phyloP scores from a whole-genome alignment of 2,113 vertebrate species.

The Notothenia coriiceps region DNA sequence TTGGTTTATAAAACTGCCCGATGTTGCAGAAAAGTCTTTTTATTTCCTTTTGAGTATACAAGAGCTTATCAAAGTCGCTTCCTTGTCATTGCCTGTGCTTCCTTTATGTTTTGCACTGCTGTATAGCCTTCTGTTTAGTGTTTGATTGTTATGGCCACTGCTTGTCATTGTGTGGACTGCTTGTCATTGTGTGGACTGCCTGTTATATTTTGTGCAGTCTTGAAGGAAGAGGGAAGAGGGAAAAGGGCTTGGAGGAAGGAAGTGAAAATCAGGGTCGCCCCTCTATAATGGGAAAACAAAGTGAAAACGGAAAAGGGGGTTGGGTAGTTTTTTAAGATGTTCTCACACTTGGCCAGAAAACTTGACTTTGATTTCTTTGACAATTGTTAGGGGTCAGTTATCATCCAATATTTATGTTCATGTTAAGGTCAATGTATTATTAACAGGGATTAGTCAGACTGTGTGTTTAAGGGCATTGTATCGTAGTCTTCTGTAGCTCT shows the following conservation, averaged over 20 bases:
- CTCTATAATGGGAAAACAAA: slow-evolving; percentile 51
- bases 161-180: slow-evolving; percentile 48
- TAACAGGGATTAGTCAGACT: no score
- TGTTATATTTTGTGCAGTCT: slow-evolving; percentile 37
- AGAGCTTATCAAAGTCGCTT: not conserved
- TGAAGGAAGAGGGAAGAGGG: slow-evolving; percentile 58
- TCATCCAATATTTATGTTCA: slow-evolving; percentile 17
- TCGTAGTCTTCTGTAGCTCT: not conserved
- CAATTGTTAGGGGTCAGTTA: not conserved
- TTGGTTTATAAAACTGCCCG: not conserved
- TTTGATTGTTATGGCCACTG: slow-evolving; percentile 26
- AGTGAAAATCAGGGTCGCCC: slow-evolving; percentile 31
- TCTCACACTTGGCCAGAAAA: slow-evolving; percentile 8
- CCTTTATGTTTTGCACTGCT: not conserved
- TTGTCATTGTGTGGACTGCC: slow-evolving; percentile 44
- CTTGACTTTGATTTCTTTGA: slow-evolving; percentile 22
- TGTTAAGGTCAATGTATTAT: not conserved
- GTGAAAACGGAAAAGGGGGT: slow-evolving; percentile 6
- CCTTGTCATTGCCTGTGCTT: slow-evolving; percentile 3
- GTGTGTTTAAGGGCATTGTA: not conserved
- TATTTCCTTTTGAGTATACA: not conserved
- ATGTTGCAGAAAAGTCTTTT: not conserved
- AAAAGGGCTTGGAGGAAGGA: slow-evolving; percentile 64
- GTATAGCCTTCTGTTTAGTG: slow-evolving; percentile 7
- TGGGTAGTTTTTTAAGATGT: slow-evolving; percentile 13